A percentile compares a stretch with the other conserved stretches of the same genome.
Conservation (phyloP, 1,140 invertebrate species). For the Adoxophyes honmai region DNA sequence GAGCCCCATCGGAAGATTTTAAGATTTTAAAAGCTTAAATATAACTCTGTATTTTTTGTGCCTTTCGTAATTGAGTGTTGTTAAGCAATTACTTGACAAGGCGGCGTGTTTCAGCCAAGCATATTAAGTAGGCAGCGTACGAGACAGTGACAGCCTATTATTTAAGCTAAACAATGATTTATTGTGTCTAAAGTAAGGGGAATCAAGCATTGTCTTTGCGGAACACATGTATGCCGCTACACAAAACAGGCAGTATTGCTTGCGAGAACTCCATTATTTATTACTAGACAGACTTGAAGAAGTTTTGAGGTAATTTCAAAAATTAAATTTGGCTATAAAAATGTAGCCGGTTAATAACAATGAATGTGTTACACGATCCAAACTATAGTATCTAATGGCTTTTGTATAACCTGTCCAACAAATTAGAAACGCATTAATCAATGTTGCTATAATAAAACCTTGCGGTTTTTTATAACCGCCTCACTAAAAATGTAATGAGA, state of each 20-base stretch:
- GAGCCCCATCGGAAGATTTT: slow-evolving; percentile 3
- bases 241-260: slow-evolving; percentile 4
- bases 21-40: background rate
- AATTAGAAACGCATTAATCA: too few species aligned
- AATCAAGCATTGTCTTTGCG: background rate
- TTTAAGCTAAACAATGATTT: slow-evolving; percentile 11
- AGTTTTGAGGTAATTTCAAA: too few species aligned
- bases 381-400: too few species aligned
- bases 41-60: background rate
- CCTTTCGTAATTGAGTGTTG: too few species aligned
- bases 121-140: background rate
- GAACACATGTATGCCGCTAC: slow-evolving; percentile 7
- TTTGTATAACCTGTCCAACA: too few species aligned
- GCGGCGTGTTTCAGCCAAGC: background rate
- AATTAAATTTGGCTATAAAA: too few species aligned
- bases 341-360: too few species aligned
- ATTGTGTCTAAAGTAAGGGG: slow-evolving; percentile 2
- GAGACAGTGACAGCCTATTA: slow-evolving; percentile 6
- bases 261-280: slow-evolving; percentile 8
- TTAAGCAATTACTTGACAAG: background rate
- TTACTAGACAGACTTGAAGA: background rate
- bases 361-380: too few species aligned
- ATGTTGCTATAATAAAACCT: too few species aligned
- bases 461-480: too few species aligned
- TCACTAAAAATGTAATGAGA: too few species aligned